Percentiles rank a stretch among this genome's conserved stretches.
Conservation (phyloP, 2,888 invertebrate species). For the Tetrapedia diversipes region DNA sequence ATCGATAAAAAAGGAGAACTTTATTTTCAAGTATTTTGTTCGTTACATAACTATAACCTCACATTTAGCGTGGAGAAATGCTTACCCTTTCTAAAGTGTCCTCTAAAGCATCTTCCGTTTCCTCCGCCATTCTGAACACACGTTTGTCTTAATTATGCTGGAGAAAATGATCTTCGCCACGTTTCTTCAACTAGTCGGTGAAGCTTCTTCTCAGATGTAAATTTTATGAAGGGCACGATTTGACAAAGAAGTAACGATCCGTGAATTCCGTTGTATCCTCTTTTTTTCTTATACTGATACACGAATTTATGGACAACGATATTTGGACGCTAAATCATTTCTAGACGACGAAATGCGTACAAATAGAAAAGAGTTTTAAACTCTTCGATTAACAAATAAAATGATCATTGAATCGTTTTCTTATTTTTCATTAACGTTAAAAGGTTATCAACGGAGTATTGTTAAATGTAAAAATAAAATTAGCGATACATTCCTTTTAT, state of each 20-base stretch:
- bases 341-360: too few species aligned
- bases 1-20: too few species aligned
- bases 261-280: not conserved
- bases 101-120: slow-evolving; percentile 7
- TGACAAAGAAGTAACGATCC: slow-evolving; percentile 15
- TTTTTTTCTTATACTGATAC: not conserved
- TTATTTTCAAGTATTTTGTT: too few species aligned
- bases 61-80: not conserved
- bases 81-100: slow-evolving; percentile 53
- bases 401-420: too few species aligned
- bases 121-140: slow-evolving; percentile 39
- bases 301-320: too few species aligned
- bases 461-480: too few species aligned
- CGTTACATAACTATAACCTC: slow-evolving; percentile 38
- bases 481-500: too few species aligned
- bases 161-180: slow-evolving; percentile 6
- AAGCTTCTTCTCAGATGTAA: not conserved
- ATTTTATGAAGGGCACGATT: not conserved
- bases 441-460: too few species aligned
- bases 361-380: too few species aligned
- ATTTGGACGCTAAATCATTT: too few species aligned
- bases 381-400: too few species aligned
- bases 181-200: not conserved
- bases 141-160: slow-evolving; percentile 10
- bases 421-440: too few species aligned